These are phyloP conservation scores for Cranoglanis bouderius DNA, from an alignment of 2,113 vertebrate genomes.

Conservation along the genomic window DNA sequence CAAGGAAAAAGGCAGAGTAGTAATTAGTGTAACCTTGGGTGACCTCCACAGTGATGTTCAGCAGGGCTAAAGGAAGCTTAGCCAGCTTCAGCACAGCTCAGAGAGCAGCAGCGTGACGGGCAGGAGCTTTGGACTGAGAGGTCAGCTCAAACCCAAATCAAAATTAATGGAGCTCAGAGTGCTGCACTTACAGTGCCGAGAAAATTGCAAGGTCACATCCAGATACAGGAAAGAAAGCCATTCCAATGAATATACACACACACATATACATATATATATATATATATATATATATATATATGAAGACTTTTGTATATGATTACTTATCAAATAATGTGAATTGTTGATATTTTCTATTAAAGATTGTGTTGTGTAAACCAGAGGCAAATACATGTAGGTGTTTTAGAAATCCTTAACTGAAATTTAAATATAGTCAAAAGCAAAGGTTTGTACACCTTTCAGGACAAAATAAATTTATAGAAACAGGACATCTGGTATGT, in stretches of 20 bases:
- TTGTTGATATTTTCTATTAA: not conserved
- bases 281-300: not conserved
- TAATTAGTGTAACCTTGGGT: constrained; percentile 46
- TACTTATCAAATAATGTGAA: not conserved
- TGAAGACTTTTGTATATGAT: not conserved
- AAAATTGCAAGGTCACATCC: constrained; percentile 21
- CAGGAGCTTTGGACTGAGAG: constrained; percentile 25
- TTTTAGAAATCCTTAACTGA: not conserved
- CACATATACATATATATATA: no score
- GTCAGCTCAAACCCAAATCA: constrained; percentile 35
- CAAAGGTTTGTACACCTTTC: not conserved
- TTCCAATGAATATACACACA: not conserved
- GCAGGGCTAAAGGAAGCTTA: constrained; percentile 26
- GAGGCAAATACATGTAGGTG: not conserved
- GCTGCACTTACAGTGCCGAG: constrained; percentile 12
- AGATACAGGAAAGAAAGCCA: not conserved
- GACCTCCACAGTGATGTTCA: constrained; percentile 22
- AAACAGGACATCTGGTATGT: not conserved
- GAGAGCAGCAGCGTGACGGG: constrained; percentile 33
- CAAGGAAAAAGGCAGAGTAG: constrained; percentile 23
- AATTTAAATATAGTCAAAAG: not conserved
- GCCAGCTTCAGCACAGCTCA: constrained; percentile 26
- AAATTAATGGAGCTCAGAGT: constrained; percentile 22
- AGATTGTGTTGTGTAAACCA: not conserved
- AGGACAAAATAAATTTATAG: not conserved